Percentiles rank a stretch among this genome's conserved stretches.
Evolutionary conservation across 2,113 vertebrate genomes (phyloP).

Genomic region (Chlorocebus sabaeus): DNA sequence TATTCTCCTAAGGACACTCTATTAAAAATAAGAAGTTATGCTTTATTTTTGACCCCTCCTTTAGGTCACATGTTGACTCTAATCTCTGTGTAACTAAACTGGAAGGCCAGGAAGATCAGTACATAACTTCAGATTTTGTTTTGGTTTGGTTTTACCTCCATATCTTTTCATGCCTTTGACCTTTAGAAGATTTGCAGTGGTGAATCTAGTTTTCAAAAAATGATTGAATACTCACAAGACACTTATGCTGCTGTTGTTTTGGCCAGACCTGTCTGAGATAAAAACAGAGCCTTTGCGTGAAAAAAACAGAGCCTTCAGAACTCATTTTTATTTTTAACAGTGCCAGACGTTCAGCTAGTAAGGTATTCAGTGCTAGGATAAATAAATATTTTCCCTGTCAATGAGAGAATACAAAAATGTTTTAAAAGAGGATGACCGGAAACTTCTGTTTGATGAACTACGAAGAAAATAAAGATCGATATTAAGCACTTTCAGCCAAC

Average conservation of each 20-base stretch:
- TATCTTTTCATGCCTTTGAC: conserved; percentile 6
- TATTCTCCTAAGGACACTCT: conserved; percentile 58
- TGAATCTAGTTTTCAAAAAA: conserved; percentile 21
- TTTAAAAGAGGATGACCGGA: background rate
- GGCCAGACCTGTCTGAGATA: background rate
- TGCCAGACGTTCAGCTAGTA: background rate
- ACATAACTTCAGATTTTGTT: background rate
- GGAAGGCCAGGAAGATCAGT: background rate
- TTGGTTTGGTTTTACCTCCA: background rate
- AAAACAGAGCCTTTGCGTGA: background rate
- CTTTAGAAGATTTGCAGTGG: background rate
- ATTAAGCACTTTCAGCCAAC: background rate
- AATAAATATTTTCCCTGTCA: conserved; percentile 1
- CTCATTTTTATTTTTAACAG: background rate
- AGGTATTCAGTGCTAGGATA: background rate
- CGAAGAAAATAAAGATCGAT: background rate
- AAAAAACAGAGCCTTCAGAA: background rate
- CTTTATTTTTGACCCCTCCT: background rate
- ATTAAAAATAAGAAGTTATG: conserved; percentile 39
- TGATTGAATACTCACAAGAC: background rate
- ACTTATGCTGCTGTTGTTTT: background rate
- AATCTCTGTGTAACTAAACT: background rate
- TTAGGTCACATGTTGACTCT: conserved; percentile 19
- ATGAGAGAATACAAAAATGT: background rate
- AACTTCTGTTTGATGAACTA: background rate